Percentiles rank a stretch among this genome's conserved stretches.
phyloP scores from a whole-genome alignment of 2,888 invertebrate genomes.

The Platycheirus albimanus region DNA sequence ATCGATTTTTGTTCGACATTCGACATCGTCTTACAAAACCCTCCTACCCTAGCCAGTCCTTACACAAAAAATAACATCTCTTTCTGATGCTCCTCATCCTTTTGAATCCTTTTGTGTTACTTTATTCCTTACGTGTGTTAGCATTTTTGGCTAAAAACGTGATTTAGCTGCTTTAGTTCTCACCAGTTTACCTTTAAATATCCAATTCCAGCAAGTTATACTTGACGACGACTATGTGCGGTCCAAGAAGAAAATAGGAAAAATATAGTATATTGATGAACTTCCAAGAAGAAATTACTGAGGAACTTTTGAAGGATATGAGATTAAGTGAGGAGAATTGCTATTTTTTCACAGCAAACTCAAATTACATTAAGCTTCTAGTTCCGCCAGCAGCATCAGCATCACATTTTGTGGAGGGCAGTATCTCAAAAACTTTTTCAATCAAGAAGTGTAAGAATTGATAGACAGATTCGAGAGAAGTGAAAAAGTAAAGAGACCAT shows the following conservation, averaged over 20 bases:
- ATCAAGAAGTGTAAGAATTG: slow-evolving; percentile 27
- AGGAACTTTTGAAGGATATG: slow-evolving; percentile 23
- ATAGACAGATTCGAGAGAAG: slow-evolving; percentile 3
- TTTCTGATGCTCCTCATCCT: neutral
- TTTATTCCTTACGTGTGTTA: slow-evolving; percentile 36
- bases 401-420: slow-evolving; percentile 11
- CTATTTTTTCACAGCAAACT: neutral
- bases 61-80: neutral
- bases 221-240: neutral
- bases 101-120: slow-evolving; percentile 32
- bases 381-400: no score
- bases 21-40: neutral
- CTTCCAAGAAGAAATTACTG: slow-evolving; percentile 33
- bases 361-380: slow-evolving; percentile 32
- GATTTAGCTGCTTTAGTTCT: slow-evolving; percentile 40
- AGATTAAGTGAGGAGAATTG: slow-evolving; percentile 32
- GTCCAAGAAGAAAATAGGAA: neutral
- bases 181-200: slow-evolving; percentile 31
- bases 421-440: slow-evolving; percentile 31
- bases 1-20: slow-evolving; percentile 24
- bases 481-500: neutral
- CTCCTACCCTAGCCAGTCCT: neutral
- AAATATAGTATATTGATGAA: slow-evolving; percentile 22
- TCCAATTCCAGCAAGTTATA: slow-evolving; percentile 18
- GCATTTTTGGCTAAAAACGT: slow-evolving; percentile 54